Evolutionary conservation across 2,888 invertebrate species (phyloP).

Genomic region (Auanema freiburgensis): DNA sequence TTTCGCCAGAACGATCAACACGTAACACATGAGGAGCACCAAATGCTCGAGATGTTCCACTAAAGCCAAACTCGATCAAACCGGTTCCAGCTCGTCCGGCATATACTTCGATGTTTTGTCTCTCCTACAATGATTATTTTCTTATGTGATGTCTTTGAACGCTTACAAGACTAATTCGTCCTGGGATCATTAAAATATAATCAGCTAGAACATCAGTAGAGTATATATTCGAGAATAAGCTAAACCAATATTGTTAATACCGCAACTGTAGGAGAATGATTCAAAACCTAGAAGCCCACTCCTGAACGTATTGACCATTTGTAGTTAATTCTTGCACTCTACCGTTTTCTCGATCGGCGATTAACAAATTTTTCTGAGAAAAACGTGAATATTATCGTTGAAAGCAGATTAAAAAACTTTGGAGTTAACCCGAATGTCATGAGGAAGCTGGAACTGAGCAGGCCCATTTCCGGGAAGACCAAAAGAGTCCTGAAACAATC

Average conservation of each 20-base stretch:
- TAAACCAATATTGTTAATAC: constrained; percentile 17
- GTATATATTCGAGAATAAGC: constrained; percentile 46
- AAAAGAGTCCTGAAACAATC: constrained; percentile 23
- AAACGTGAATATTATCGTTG: not conserved
- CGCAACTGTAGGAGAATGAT: not conserved
- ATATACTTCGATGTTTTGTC: constrained; percentile 29
- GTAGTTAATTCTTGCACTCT: constrained; percentile 65
- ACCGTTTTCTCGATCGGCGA: constrained; percentile 70
- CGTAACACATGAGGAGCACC: constrained; percentile 80
- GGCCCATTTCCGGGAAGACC: constrained; percentile 51
- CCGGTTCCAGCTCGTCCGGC: constrained; percentile 42
- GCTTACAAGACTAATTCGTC: constrained; percentile 16
- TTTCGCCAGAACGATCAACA: constrained; percentile 71
- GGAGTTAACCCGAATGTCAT: constrained; percentile 66
- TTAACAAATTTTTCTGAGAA: constrained; percentile 65
- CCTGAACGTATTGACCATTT: constrained; percentile 33
- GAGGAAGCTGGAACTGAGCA: constrained; percentile 66
- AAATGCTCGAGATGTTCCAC: constrained; percentile 65
- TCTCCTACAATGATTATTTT: not conserved
- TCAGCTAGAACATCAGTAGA: constrained; percentile 35
- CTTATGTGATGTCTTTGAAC: not conserved
- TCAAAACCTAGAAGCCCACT: constrained; percentile 35
- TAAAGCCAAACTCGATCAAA: constrained; percentile 43
- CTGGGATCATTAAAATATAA: constrained; percentile 49
- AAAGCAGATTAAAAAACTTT: constrained; percentile 19